Evolutionary conservation across 1,140 invertebrate species (phyloP).

Genomic region (Nixonia krombeini): DNA sequence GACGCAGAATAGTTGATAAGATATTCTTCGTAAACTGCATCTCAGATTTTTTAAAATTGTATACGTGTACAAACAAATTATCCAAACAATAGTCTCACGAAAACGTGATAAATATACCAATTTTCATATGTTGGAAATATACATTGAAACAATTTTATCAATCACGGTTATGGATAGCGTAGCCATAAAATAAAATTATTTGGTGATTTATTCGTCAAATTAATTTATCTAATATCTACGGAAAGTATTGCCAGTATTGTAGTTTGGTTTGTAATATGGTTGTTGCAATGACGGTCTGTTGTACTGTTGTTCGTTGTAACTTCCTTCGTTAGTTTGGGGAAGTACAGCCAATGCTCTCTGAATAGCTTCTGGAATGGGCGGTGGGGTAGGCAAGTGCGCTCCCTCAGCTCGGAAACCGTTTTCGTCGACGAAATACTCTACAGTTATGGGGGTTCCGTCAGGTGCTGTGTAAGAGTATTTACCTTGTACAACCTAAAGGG

Average conservation of each 20-base stretch:
- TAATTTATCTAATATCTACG: constrained; percentile 37
- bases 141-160: too few relatives aligned
- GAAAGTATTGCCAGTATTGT: constrained; percentile 26
- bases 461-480: constrained; percentile 85
- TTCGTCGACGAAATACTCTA: constrained; percentile 86
- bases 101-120: too few relatives aligned
- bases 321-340: constrained; percentile 42
- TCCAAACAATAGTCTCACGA: too few relatives aligned
- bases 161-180: too few relatives aligned
- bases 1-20: too few relatives aligned
- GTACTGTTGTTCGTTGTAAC: constrained; percentile 44
- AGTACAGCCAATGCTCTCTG: constrained; percentile 63
- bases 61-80: too few relatives aligned
- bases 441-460: constrained; percentile 81
- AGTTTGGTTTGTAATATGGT: constrained; percentile 32
- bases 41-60: too few relatives aligned
- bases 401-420: constrained; percentile 83
- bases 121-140: too few relatives aligned
- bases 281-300: constrained; percentile 34
- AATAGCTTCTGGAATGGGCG: constrained; percentile 77
- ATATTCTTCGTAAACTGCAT: too few relatives aligned
- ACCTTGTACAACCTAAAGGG: constrained; percentile 81
- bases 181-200: not conserved
- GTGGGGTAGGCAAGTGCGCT: constrained; percentile 85
- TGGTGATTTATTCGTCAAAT: not conserved